Conservation (phyloP, 2,113 vertebrate species). For the Athene noctua region DNA sequence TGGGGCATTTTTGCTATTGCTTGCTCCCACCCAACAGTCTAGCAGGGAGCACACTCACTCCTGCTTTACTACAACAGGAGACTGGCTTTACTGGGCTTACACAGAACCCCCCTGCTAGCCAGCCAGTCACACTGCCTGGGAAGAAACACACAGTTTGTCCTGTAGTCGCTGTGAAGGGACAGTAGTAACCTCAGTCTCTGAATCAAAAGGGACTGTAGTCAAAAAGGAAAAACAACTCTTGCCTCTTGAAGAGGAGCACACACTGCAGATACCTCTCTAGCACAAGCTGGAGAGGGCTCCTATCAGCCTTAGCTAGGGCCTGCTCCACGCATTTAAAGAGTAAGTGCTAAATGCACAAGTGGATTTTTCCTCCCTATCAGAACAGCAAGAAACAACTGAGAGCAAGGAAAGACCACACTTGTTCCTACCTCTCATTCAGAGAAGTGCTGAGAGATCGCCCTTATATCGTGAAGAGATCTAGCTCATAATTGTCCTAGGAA, state of each 20-base stretch:
- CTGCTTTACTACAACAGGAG: background rate
- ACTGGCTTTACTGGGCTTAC: background rate
- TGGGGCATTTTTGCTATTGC: background rate
- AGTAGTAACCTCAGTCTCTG: background rate
- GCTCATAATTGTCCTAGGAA: background rate
- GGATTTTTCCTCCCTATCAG: background rate
- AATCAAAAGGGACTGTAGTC: background rate
- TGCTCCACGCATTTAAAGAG: background rate
- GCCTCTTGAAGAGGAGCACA: background rate
- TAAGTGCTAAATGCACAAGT: background rate
- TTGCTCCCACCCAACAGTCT: background rate
- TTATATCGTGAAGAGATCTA: background rate
- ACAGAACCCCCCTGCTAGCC: background rate
- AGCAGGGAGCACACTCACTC: background rate
- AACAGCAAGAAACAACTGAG: background rate
- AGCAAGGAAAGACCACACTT: background rate
- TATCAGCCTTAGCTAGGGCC: background rate
- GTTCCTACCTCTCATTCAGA: background rate
- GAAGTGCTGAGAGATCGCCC: background rate
- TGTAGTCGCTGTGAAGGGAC: too few relatives aligned
- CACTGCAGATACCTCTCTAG: background rate
- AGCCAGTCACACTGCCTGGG: background rate
- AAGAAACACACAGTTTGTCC: background rate
- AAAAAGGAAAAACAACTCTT: background rate
- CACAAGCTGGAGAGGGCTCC: background rate